Conservation (phyloP, 2,113 vertebrate genomes). For the Alectura lathami region DNA sequence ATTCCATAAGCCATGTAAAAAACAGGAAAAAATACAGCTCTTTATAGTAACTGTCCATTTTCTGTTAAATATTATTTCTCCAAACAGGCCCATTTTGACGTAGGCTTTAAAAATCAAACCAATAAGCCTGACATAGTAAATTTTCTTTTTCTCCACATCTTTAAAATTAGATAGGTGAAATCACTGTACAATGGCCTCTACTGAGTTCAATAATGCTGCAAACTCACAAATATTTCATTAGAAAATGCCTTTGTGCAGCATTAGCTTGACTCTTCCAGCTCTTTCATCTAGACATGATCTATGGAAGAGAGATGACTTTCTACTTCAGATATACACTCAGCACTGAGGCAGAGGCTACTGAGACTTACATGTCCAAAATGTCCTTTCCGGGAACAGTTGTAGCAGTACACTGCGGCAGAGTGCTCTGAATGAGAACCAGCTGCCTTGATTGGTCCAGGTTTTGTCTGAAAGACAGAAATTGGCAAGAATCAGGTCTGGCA, state of each 20-base stretch:
- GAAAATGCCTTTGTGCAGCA: fast-evolving
- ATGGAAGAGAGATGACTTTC: fast-evolving
- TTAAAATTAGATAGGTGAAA: background rate
- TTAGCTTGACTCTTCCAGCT: background rate
- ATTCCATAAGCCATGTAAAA: fast-evolving
- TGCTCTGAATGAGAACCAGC: background rate
- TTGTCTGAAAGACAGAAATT: conserved; percentile 72
- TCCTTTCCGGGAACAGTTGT: conserved; percentile 79
- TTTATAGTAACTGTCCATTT: background rate
- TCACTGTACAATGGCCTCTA: background rate
- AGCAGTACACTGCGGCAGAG: conserved; percentile 71
- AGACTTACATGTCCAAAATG: conserved; percentile 82
- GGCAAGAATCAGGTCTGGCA: background rate
- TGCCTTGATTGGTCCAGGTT: conserved; percentile 75
- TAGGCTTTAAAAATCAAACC: background rate
- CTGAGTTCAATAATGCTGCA: background rate
- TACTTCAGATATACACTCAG: background rate
- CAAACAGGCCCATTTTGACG: background rate
- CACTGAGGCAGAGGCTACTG: background rate
- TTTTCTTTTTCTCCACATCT: background rate
- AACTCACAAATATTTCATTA: background rate
- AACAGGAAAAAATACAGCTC: background rate
- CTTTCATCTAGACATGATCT: background rate
- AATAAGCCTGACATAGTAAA: background rate
- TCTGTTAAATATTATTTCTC: background rate